phyloP scores from a whole-genome alignment of 2,888 invertebrate species.

The Drosophila cracens region DNA sequence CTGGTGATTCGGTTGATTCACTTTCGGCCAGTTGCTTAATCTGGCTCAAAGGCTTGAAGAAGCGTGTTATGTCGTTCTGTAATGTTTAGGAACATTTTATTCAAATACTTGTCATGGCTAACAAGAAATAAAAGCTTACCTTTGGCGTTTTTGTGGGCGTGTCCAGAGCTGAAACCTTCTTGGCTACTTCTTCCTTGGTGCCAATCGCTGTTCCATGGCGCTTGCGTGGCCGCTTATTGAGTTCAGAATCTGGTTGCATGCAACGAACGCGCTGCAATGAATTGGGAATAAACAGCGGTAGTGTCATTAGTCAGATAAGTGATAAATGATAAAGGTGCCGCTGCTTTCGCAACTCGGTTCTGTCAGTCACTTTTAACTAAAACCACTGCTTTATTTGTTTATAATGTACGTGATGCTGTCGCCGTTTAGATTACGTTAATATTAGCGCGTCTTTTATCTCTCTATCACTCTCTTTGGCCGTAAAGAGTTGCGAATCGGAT shows the following conservation, averaged over 20 bases:
- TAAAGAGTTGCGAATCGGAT: not conserved
- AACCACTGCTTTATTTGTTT: conserved; percentile 77
- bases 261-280: conserved; percentile 82
- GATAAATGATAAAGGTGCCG: conserved; percentile 37
- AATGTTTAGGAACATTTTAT: not conserved
- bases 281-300: conserved; percentile 11
- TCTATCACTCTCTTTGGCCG: conserved; percentile 1
- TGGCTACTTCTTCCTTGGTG: conserved; percentile 34
- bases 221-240: conserved; percentile 70
- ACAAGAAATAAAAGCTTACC: conserved; percentile 36
- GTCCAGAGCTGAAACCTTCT: conserved; percentile 29
- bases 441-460: conserved; percentile 43
- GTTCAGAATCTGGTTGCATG: conserved; percentile 83
- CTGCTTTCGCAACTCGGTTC: conserved; percentile 35
- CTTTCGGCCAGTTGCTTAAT: conserved; percentile 31
- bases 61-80: conserved; percentile 81
- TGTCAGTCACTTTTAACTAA: conserved; percentile 73
- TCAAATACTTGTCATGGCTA: not conserved
- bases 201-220: conserved; percentile 64
- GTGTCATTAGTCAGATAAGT: conserved; percentile 27
- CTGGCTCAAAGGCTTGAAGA: conserved; percentile 66
- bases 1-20: conserved; percentile 70
- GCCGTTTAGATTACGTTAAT: conserved; percentile 55
- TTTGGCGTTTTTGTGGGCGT: conserved; percentile 62
- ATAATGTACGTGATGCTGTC: conserved; percentile 73